Percentiles rank a stretch among this genome's conserved stretches.
Conservation (phyloP, 2,797 vertebrate genomes). For the Phoeniculus purpureus region DNA sequence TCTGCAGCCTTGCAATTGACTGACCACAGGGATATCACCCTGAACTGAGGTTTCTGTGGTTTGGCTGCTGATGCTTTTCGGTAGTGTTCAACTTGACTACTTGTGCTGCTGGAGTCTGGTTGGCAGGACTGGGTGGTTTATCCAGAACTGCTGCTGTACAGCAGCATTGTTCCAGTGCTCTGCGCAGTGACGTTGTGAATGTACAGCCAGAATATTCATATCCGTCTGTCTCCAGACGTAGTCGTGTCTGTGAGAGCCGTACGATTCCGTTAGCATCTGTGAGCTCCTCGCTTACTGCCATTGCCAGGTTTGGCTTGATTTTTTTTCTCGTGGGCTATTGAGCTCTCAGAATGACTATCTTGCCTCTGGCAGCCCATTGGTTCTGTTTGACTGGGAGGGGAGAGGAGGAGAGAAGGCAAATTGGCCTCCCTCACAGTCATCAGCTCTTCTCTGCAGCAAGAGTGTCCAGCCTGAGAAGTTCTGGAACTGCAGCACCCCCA, state of each 20-base stretch:
- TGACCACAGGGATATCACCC: not conserved
- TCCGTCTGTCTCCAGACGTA: not conserved
- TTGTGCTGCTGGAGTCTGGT: not conserved
- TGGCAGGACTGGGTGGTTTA: not conserved
- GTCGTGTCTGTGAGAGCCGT: not conserved
- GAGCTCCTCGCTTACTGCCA: not conserved
- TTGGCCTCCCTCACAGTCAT: not conserved
- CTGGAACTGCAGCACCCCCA: slow-evolving; percentile 32
- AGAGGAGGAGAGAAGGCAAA: not conserved
- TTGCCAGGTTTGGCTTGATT: not conserved
- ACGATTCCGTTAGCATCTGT: not conserved
- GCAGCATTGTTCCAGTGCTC: not conserved
- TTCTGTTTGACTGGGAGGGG: slow-evolving; percentile 9
- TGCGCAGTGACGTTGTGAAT: not conserved
- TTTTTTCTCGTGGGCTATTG: slow-evolving; percentile 15
- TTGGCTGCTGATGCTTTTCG: not conserved
- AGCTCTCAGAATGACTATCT: slow-evolving; percentile 3
- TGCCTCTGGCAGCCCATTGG: not conserved
- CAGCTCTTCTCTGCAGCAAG: slow-evolving; percentile 2
- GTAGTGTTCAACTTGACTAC: not conserved
- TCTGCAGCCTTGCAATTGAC: not conserved
- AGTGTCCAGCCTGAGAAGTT: slow-evolving; percentile 40
- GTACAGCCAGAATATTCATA: not conserved
- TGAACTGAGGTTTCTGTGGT: not conserved
- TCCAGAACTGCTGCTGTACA: not conserved